phyloP scores from a whole-genome alignment of 1,140 invertebrate species.

The Drosophila mojavensis region DNA sequence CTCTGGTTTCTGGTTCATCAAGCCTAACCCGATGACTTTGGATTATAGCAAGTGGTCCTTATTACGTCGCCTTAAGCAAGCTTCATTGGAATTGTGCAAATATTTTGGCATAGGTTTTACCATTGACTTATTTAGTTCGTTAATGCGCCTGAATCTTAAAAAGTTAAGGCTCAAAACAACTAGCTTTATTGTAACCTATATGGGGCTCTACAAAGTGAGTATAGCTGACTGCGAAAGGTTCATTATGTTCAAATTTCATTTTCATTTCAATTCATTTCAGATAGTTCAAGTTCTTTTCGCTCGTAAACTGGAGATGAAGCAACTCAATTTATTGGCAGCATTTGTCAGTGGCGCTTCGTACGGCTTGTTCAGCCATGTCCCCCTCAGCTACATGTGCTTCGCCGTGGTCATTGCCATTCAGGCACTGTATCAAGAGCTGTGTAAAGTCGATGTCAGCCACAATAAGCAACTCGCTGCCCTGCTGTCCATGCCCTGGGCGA shows the following conservation, averaged over 20 bases:
- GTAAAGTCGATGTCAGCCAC: neutral
- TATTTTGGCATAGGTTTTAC: constrained; percentile 52
- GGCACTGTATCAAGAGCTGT: constrained; percentile 50
- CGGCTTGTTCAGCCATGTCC: constrained; percentile 22
- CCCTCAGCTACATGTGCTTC: constrained; percentile 50
- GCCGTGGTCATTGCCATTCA: constrained; percentile 52
- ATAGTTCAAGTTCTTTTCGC: constrained; percentile 37
- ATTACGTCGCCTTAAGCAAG: constrained; percentile 1
- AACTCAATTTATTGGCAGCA: constrained; percentile 36
- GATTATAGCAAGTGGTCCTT: constrained; percentile 27
- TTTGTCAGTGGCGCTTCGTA: constrained; percentile 50
- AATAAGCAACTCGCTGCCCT: neutral
- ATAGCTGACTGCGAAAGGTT: neutral
- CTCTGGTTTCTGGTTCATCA: constrained; percentile 64
- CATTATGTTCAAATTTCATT: neutral
- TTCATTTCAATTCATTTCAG: constrained; percentile 19
- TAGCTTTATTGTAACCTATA: constrained; percentile 46
- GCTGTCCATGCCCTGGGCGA: constrained; percentile 44
- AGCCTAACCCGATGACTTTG: constrained; percentile 22
- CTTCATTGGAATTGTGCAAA: constrained; percentile 30
- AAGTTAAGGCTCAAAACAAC: constrained; percentile 38
- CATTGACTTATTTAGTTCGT: constrained; percentile 38
- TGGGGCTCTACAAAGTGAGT: constrained; percentile 48
- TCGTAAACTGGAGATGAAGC: constrained; percentile 1
- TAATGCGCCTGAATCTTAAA: constrained; percentile 5